Percentiles rank a stretch among this genome's conserved stretches.
phyloP scores from a whole-genome alignment of 2,113 vertebrate genomes.

The Ailurus styani region DNA sequence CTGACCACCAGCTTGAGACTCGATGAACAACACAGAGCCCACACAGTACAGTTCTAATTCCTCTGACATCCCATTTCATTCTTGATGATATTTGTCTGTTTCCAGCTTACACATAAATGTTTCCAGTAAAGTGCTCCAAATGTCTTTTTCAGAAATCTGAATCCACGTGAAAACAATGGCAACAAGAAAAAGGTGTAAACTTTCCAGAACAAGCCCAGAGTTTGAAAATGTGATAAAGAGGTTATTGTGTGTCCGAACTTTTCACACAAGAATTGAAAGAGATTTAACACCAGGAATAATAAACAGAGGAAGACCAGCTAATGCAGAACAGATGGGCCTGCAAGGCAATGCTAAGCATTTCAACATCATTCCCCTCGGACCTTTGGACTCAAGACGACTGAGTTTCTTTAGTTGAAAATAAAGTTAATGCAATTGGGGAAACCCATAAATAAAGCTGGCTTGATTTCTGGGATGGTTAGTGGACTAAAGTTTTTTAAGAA shows the following conservation, averaged over 20 bases:
- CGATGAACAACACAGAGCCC: accelerated
- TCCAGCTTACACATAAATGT: not conserved
- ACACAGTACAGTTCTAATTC: accelerated
- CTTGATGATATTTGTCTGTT: not conserved
- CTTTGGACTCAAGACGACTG: not conserved
- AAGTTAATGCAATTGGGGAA: not conserved
- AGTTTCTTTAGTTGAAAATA: not conserved
- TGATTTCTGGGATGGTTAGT: not conserved
- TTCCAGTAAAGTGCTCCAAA: not conserved
- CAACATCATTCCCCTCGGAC: not conserved
- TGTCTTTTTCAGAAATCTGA: slow-evolving; percentile 18
- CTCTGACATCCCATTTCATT: not conserved
- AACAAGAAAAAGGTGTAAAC: slow-evolving; percentile 21
- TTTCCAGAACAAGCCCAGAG: slow-evolving; percentile 14
- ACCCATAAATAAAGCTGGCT: not conserved
- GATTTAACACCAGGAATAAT: slow-evolving; percentile 72
- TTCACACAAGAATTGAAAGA: slow-evolving; percentile 57
- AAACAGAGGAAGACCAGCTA: slow-evolving; percentile 64
- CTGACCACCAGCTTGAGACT: not conserved
- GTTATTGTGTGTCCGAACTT: slow-evolving; percentile 68
- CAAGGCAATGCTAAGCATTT: not conserved
- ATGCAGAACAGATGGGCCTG: slow-evolving; percentile 74
- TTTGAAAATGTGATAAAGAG: slow-evolving; percentile 54
- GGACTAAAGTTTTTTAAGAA: not conserved
- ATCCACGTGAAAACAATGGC: not conserved